Base-by-base conservation (phyloP, 2,888 invertebrate species). In the Archaeoteleia sp. region DNA sequence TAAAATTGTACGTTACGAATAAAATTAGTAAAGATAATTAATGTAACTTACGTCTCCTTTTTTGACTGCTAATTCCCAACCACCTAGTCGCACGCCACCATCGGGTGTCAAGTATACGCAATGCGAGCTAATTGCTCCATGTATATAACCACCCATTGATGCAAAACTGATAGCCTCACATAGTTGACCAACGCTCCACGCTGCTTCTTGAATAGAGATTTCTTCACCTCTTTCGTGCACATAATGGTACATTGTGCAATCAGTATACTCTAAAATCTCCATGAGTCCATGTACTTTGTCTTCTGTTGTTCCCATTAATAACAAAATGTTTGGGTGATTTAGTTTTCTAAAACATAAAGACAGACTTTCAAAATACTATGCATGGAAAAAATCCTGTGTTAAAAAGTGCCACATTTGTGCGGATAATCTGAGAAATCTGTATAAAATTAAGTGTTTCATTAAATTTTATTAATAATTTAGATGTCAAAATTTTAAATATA, bases 191-290 rank as follows among this genome's bases (percentile, higher is more conserved):
- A 70, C 75, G 54, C 78, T 78, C 61, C 77, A 80, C 7, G 77
- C 75, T 34, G 77, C 74, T 8, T 76, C 75, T 49, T 81, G 82
- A 32, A 81, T 58, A 14, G 78, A 70, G 42, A 82, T 71, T 39
- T 75, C 77, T 63, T 80, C 78, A 17, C 76, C 78, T 60, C 78
- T 78, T 37, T 79, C 82, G 70, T 82, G 82, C 8, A 82, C 67
- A 51, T 77, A 80, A 70, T 77, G 77, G 70, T 78, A 78, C 8
- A 82, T 71, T 25, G 82, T 81, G 58, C 78, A 82, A 58, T 82
- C 79, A 20, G 82, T 57, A 8, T 79, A 67, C 25, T 82, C 82
- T 67, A 77, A 79, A 35, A 82, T 78, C n/a, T 79, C 77, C 2
- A 82, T 74, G 3, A 81, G 48, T 7, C 78, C 77, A 29, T 81